Conservation (phyloP, 2,113 vertebrate genomes). For the Gallinago paraguaiae region DNA sequence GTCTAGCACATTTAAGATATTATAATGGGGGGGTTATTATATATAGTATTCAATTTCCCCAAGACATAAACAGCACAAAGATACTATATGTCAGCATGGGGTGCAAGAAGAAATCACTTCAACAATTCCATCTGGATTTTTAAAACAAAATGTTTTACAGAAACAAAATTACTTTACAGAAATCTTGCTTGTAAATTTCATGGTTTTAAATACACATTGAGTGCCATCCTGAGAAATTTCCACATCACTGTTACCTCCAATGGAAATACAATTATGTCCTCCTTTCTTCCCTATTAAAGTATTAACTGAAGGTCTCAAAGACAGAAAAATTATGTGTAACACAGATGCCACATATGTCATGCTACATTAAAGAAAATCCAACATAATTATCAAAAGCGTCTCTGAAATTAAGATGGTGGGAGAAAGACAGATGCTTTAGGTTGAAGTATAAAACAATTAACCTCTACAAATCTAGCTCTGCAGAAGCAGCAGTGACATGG, state of each 20-base stretch:
- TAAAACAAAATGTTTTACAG: background rate
- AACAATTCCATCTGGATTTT: background rate
- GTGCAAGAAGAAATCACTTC: background rate
- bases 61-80: background rate
- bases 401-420: background rate
- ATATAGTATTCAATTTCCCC: background rate
- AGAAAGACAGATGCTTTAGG: background rate
- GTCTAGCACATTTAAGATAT: background rate
- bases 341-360: background rate
- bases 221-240: background rate
- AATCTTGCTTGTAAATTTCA: background rate
- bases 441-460: background rate
- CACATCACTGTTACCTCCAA: background rate
- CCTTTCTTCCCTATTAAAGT: background rate
- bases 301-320: background rate
- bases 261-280: background rate
- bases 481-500: background rate
- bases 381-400: background rate
- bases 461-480: background rate
- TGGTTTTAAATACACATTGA: background rate
- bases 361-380: background rate
- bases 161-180: background rate
- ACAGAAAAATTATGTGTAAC: background rate
- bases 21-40: background rate
- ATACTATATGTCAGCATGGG: fast-evolving